Conservation (phyloP, 2,113 vertebrate species). For the Prinia subflava region DNA sequence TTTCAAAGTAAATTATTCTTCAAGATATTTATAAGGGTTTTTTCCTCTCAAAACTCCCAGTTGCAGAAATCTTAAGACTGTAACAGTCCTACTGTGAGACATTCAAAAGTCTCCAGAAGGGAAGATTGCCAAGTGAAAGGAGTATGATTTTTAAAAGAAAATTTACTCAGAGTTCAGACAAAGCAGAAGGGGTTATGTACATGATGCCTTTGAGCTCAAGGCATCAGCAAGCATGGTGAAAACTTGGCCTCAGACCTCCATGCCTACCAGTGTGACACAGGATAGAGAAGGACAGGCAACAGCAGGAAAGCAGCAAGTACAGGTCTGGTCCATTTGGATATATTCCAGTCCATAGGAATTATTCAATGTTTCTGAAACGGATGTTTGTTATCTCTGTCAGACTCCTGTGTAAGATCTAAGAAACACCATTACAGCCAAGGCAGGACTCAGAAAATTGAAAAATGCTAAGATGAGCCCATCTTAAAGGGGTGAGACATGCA, state of each 20-base stretch:
- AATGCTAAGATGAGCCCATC: background rate
- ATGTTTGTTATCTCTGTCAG: background rate
- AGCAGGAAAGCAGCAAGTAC: background rate
- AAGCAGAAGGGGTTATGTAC: background rate
- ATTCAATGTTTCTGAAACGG: background rate
- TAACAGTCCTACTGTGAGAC: background rate
- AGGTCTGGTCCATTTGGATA: background rate
- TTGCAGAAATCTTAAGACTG: background rate
- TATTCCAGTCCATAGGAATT: background rate
- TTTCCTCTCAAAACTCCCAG: background rate
- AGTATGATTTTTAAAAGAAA: background rate
- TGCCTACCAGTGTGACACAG: rapidly evolving
- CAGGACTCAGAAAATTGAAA: background rate
- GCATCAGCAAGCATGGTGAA: background rate
- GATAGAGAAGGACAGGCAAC: background rate
- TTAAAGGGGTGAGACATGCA: background rate
- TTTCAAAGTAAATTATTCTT: background rate
- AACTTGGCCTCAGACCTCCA: background rate
- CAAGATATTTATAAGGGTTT: background rate
- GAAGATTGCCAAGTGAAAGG: background rate
- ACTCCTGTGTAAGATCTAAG: background rate
- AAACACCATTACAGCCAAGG: background rate
- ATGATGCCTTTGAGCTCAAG: background rate
- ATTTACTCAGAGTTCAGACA: background rate
- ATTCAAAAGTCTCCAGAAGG: background rate